Evolutionary conservation across 2,888 invertebrate genomes (phyloP), one percentile per base, ranked within the genome.

Genomic region (Vannuccia rotundouncinata): DNA sequence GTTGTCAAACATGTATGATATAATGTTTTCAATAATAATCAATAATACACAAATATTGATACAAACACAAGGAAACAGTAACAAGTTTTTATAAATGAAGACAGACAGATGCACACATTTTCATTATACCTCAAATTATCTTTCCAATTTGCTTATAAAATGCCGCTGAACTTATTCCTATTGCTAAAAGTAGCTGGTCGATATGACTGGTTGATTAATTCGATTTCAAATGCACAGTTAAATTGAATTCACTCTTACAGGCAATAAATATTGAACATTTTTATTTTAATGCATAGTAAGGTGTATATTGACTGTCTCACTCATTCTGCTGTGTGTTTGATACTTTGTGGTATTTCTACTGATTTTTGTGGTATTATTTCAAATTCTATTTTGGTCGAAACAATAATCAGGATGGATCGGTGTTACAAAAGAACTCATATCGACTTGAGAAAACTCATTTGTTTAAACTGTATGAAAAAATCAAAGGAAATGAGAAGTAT

Each of bases 11-110:
- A n/a, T n/a, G n/a, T n/a, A n/a, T n/a, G n/a, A n/a, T n/a, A n/a
- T n/a, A n/a, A n/a, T n/a, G n/a, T n/a, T n/a, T n/a, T n/a, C n/a
- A n/a, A n/a, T n/a, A n/a, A n/a, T n/a, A n/a, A n/a, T n/a, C 87
- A 45, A 45, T 45, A 45, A 5, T 45, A 17, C 45, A 45, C 45
- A 45, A 45, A 45, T 45, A 45, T 45, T 45, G 45, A 45, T 45
- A 45, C 45, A 45, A 45, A 45, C 45, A 45, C 45, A 45, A 45
- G 45, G 45, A 45, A 45, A 45, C 45, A 45, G 90, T 91, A 59
- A 17, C 45, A 45, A 45, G 45, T 45, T 45, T 45, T 45, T 45
- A 45, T 45, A 45, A 45, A 45, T 45, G 66, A n/a, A n/a, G n/a
- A 66, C 66, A 66, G 66, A 66, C 66, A 66, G 66, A 66, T 66